phyloP scores from a whole-genome alignment of 2,888 invertebrate genomes.

The Nephrotoma appendiculata region DNA sequence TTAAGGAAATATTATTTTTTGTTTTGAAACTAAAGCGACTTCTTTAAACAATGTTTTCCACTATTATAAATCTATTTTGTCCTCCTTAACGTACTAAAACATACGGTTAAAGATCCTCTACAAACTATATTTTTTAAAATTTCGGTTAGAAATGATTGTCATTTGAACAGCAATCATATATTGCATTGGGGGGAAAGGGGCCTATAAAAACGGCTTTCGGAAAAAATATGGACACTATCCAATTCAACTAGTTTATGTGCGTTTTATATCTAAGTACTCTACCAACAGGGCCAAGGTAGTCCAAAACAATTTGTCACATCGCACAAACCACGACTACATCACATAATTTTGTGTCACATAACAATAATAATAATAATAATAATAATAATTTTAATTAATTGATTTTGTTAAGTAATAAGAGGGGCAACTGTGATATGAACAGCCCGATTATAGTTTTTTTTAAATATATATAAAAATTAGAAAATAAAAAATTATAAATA shows the following conservation, averaged over 20 bases:
- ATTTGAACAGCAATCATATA: not conserved
- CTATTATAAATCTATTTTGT: not conserved
- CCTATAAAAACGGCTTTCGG: not conserved
- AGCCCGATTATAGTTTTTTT: constrained; percentile 12
- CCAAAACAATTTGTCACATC: not conserved
- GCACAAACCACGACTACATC: not conserved
- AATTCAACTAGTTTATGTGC: not conserved
- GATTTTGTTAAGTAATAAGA: constrained; percentile 1
- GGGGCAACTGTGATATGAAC: constrained; percentile 15
- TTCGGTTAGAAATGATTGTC: not conserved
- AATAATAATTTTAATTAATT: not conserved
- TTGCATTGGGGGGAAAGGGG: not conserved
- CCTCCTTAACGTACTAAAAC: not conserved
- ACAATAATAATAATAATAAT: not conserved
- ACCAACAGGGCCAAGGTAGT: not conserved
- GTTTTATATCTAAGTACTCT: not conserved
- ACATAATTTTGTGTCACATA: not conserved
- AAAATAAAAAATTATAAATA: constrained; percentile 8
- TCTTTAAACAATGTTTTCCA: not conserved
- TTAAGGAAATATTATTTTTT: not conserved
- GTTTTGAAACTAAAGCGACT: not conserved
- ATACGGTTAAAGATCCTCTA: not conserved
- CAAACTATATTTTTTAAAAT: not conserved
- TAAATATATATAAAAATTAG: constrained; percentile 3
- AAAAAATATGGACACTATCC: not conserved